Evolutionary conservation across 2,797 vertebrate genomes (phyloP).

Genomic region (Meriones psammophilus): DNA sequence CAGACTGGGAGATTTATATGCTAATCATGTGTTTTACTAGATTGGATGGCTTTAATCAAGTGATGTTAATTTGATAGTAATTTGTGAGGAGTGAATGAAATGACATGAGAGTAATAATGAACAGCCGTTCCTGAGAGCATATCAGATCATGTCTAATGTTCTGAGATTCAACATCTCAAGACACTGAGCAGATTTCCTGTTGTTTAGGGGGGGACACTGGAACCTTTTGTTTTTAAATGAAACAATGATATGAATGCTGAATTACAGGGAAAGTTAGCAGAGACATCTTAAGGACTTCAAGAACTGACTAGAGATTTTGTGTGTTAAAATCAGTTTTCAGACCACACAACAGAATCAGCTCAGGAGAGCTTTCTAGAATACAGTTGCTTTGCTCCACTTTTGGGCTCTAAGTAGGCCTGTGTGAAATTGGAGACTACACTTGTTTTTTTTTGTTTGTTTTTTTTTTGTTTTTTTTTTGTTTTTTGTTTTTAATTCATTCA

Average conservation of each 20-base stretch:
- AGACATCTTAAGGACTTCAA: neutral
- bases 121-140: neutral
- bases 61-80: conserved; percentile 17
- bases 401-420: neutral
- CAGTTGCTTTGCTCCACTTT: neutral
- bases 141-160: neutral
- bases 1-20: conserved; percentile 24
- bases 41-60: neutral
- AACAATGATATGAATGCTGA: neutral
- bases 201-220: neutral
- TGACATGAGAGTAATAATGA: neutral
- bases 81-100: conserved; percentile 21
- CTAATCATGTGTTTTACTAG: conserved; percentile 37
- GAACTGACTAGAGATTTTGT: neutral
- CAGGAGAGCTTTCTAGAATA: neutral
- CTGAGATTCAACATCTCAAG: neutral
- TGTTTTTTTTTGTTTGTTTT: neutral
- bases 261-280: neutral
- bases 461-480: no score
- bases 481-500: no score
- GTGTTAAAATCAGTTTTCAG: neutral
- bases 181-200: neutral
- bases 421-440: neutral
- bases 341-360: neutral
- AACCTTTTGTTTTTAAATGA: neutral